Conservation (phyloP, 1,140 invertebrate genomes). For the Planococcus citri region DNA sequence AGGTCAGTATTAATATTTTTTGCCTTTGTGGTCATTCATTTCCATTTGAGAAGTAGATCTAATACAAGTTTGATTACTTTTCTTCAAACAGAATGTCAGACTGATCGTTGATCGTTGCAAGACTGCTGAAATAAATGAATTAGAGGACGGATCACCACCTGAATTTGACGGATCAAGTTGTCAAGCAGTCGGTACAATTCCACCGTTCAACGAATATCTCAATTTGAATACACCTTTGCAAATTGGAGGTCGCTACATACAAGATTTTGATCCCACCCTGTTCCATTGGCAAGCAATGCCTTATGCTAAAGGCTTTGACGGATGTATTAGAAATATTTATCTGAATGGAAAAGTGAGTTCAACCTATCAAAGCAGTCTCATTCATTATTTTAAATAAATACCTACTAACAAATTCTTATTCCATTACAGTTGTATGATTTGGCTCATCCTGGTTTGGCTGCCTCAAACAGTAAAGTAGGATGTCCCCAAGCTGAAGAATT, state of each 20-base stretch:
- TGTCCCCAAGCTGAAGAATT: constrained; percentile 83
- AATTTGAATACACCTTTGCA: constrained; percentile 93
- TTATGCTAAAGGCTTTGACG: constrained; percentile 76
- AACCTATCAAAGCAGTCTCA: background rate
- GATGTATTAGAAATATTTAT: constrained; percentile 87
- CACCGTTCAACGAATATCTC: constrained; percentile 90
- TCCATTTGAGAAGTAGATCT: background rate
- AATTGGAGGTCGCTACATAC: constrained; percentile 77
- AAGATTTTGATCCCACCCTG: constrained; percentile 69
- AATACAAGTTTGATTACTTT: too few relatives aligned
- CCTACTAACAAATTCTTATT: background rate
- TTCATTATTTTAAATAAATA: too few relatives aligned
- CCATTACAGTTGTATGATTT: constrained; percentile 65
- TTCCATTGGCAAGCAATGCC: constrained; percentile 81
- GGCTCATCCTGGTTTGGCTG: constrained; percentile 68
- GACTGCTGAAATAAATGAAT: constrained; percentile 69
- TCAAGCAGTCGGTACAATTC: constrained; percentile 74
- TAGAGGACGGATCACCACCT: constrained; percentile 72
- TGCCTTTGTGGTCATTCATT: background rate
- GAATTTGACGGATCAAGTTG: constrained; percentile 77
- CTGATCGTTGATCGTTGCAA: constrained; percentile 87
- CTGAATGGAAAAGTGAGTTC: constrained; percentile 73
- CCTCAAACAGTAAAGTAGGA: constrained; percentile 63
- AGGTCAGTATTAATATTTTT: constrained; percentile 42
- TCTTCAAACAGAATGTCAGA: constrained; percentile 51